Base-by-base conservation (phyloP, 2,888 invertebrate genomes). In the Leptarthrus brevirostris region DNA sequence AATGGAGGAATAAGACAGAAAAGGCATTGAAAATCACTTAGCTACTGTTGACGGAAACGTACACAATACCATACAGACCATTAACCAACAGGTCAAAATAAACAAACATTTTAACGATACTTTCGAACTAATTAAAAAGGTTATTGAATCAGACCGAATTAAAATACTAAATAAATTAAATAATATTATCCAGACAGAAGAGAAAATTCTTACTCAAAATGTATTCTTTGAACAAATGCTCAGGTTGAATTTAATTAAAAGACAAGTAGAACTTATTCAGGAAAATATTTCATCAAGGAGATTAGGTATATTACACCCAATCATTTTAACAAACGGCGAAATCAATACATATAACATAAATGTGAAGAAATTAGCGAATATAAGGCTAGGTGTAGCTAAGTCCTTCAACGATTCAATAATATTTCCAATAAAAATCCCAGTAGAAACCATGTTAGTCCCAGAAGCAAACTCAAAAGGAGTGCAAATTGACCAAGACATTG, bases 231-330 rank as follows among this genome's bases (percentile, higher is more conserved):
- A 44, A 44, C 44, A 44, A 44, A 44, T 44, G 12, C n/a, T 44
- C 44, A 44, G n/a, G 14, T 14, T 44, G n/a, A n/a, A 44, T 44
- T 44, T 12, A 3, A 44, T 44, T 12, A n/a, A 44, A 14, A 44
- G n/a, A 44, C 44, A 44, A 44, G 12, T 44, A 14, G 44, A 44
- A 40, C 18, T 18, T 16, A 61, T 40, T 24, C 40, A 61, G 12
- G 58, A 61, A 2, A 61, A 61, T 24, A 14, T 61, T 20, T 18
- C 8, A 12, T 34, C 58, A 18, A 36, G 36, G 1, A n/a, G 58
- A 34, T 61, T 20, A 34, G 34, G 58, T 18, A 34, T 61, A 2
- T 18, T 61, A 40, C 58, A 61, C 8, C 36, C 58, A 12, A 61
- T 12, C n/a, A 61, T 61, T 10, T 30, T 61, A 4, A 61, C 36